A percentile compares a stretch with the other conserved stretches of the same genome.
Evolutionary conservation across 2,113 vertebrate genomes (phyloP).

Genomic region (Rhynchomys soricoides): DNA sequence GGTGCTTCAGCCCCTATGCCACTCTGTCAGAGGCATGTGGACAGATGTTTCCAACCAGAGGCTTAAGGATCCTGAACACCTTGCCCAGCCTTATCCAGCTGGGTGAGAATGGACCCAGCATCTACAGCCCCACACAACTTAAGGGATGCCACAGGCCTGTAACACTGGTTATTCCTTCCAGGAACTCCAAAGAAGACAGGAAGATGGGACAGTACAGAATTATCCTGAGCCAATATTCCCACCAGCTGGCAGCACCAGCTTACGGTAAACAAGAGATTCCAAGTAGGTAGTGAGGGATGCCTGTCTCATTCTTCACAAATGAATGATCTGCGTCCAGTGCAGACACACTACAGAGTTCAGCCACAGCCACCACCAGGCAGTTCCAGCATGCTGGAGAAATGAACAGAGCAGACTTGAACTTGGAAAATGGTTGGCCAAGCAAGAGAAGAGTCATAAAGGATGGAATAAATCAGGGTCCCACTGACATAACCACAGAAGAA

Average conservation of each 20-base stretch:
- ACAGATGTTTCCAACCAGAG: neutral
- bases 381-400: slow-evolving; percentile 21
- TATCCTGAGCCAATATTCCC: too few species aligned
- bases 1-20: neutral
- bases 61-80: neutral
- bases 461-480: neutral
- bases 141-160: neutral
- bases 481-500: neutral
- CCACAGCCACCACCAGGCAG: neutral
- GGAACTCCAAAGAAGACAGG: neutral
- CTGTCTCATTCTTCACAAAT: neutral
- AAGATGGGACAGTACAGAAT: neutral
- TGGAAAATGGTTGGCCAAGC: neutral
- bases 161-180: neutral
- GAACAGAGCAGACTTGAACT: neutral
- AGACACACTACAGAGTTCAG: neutral
- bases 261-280: neutral
- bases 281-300: neutral
- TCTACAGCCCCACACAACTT: neutral
- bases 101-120: neutral
- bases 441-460: neutral
- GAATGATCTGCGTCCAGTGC: neutral
- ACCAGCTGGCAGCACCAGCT: neutral
- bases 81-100: neutral
- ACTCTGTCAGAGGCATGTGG: neutral